phyloP scores from a whole-genome alignment of 2,113 vertebrate genomes.

The Pandion haliaetus region DNA sequence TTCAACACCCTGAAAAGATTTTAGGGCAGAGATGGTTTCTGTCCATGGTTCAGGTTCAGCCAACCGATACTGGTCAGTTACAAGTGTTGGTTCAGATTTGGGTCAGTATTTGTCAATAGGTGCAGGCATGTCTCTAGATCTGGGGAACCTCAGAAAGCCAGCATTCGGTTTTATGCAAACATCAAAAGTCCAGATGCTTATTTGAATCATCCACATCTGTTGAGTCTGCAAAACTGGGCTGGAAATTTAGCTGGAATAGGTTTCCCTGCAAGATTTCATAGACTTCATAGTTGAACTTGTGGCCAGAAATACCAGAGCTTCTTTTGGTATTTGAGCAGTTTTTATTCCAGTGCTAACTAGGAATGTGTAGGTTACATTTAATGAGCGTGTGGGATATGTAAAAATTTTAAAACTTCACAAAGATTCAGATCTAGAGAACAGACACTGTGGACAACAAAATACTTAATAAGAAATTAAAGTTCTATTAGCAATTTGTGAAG shows the following conservation, averaged over 20 bases:
- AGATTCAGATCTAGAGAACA: background rate
- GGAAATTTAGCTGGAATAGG: slow-evolving; percentile 20
- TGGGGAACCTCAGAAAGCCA: slow-evolving; percentile 8
- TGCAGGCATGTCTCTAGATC: background rate
- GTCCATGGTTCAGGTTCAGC: background rate
- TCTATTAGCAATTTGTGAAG: background rate
- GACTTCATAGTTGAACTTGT: slow-evolving; percentile 22
- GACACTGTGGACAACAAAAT: background rate
- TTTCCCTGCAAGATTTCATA: slow-evolving; percentile 43
- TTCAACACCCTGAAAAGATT: background rate
- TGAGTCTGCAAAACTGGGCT: slow-evolving; percentile 11
- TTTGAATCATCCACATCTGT: slow-evolving; percentile 47
- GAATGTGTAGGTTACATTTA: background rate
- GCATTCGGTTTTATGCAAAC: background rate
- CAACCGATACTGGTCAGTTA: background rate
- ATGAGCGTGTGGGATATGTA: background rate
- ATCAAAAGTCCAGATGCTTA: slow-evolving; percentile 52
- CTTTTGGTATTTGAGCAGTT: slow-evolving; percentile 5
- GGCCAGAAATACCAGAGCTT: slow-evolving; percentile 50
- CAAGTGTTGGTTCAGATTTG: background rate
- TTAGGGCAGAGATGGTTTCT: background rate
- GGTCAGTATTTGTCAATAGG: background rate
- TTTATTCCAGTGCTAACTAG: slow-evolving; percentile 5
- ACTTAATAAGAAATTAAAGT: background rate
- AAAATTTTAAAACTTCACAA: background rate